Percentiles rank a stretch among this genome's conserved stretches.
Conservation (phyloP, 1,140 invertebrate genomes). For the Psix sp. region DNA sequence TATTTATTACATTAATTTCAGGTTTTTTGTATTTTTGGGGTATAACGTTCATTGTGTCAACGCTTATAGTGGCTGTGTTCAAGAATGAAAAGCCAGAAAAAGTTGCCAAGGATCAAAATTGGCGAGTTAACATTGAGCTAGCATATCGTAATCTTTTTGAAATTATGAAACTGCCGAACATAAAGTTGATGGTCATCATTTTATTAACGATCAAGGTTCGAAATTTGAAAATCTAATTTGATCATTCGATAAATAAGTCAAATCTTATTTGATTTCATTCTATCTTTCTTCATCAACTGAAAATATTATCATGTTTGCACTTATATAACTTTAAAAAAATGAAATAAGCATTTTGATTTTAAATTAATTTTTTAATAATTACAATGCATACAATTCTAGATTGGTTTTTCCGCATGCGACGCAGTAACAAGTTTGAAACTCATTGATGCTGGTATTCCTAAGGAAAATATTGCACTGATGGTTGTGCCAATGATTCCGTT, state of each 20-base stretch:
- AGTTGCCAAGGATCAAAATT: constrained; percentile 74
- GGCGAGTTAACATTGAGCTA: constrained; percentile 82
- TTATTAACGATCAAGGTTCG: constrained; percentile 89
- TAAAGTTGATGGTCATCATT: constrained; percentile 87
- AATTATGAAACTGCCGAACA: constrained; percentile 90
- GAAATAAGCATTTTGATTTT: no score
- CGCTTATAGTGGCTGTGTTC: constrained; percentile 91
- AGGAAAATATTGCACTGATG: constrained; percentile 94
- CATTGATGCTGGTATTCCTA: constrained; percentile 95
- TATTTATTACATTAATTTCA: constrained; percentile 67
- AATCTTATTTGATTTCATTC: no score
- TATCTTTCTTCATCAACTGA: no score
- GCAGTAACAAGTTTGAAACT: constrained; percentile 95
- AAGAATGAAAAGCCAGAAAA: constrained; percentile 87
- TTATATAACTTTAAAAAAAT: no score
- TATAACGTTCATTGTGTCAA: constrained; percentile 92
- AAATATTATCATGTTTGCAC: no score
- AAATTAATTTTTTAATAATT: neutral
- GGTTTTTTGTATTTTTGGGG: constrained; percentile 98
- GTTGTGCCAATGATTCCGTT: constrained; percentile 95
- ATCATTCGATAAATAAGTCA: no score
- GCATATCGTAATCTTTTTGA: constrained; percentile 91
- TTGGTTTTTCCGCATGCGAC: constrained; percentile 97
- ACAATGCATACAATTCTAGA: constrained; percentile 76
- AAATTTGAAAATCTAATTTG: no score